Evolutionary conservation across 2,113 vertebrate genomes (phyloP).

Genomic region (Rhinichthys klamathensis): DNA sequence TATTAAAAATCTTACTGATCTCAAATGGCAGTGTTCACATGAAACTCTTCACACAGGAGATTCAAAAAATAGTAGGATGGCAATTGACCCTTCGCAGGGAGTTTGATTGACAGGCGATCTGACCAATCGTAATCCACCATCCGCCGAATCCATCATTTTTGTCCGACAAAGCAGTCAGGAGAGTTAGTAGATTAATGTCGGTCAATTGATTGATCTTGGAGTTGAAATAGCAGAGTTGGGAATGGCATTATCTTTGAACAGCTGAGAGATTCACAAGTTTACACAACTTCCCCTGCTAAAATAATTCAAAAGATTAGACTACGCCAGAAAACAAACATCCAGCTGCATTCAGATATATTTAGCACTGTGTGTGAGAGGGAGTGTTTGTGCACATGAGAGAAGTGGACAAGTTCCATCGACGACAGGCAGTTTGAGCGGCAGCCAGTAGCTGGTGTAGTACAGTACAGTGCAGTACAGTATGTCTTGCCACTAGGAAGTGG

Average conservation of each 20-base stretch:
- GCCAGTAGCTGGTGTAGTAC: conserved; percentile 19
- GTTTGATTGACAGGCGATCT: too few species aligned
- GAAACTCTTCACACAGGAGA: neutral
- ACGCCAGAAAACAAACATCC: conserved; percentile 8
- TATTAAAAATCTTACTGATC: neutral
- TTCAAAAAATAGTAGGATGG: neutral
- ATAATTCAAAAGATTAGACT: neutral
- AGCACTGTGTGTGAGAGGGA: conserved; percentile 10
- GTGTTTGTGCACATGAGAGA: neutral
- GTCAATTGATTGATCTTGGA: neutral
- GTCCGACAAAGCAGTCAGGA: too few species aligned
- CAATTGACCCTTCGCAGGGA: too few species aligned
- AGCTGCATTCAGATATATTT: conserved; percentile 29
- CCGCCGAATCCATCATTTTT: too few species aligned
- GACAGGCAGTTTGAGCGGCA: neutral
- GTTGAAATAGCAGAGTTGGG: neutral
- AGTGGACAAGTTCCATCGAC: neutral
- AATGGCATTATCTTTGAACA: neutral
- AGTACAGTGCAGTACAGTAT: conserved; percentile 40
- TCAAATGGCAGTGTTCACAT: neutral
- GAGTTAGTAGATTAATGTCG: too few species aligned
- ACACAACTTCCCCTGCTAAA: neutral
- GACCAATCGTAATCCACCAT: too few species aligned
- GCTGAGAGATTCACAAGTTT: neutral
- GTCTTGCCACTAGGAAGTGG: conserved; percentile 42